Percentiles rank a stretch among this genome's conserved stretches.
phyloP scores from a whole-genome alignment of 2,888 invertebrate genomes.

The Neoaliturus tenellus region DNA sequence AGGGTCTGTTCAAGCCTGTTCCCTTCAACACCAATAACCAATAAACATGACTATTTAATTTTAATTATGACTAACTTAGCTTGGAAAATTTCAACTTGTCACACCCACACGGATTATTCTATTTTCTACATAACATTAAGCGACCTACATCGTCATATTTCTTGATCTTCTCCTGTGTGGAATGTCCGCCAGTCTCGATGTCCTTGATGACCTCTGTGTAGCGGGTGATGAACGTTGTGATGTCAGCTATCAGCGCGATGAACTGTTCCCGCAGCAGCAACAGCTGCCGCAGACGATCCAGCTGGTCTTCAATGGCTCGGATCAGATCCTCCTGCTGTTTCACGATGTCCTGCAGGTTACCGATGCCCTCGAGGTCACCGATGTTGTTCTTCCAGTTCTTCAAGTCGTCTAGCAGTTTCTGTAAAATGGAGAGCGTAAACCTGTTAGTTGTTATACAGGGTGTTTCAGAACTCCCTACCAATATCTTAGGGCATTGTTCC shows the following conservation, averaged over 20 bases:
- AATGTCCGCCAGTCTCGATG: conserved; percentile 89
- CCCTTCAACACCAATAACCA: too few relatives aligned
- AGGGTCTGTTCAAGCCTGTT: too few relatives aligned
- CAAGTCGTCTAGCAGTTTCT: conserved; percentile 83
- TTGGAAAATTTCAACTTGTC: too few relatives aligned
- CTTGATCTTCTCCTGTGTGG: conserved; percentile 90
- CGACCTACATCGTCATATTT: conserved; percentile 83
- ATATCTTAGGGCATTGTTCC: too few relatives aligned
- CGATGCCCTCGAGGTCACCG: conserved; percentile 84
- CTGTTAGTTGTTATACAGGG: too few relatives aligned
- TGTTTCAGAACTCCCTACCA: too few relatives aligned
- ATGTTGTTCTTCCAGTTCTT: conserved; percentile 80
- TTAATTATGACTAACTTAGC: too few relatives aligned
- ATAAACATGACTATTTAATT: too few relatives aligned
- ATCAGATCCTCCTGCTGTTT: conserved; percentile 91
- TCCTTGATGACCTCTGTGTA: conserved; percentile 90
- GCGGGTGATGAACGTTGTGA: conserved; percentile 90
- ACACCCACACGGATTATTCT: too few relatives aligned
- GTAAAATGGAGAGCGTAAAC: conserved; percentile 15
- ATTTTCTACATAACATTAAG: too few relatives aligned
- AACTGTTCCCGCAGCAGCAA: conserved; percentile 91
- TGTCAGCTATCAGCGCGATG: conserved; percentile 89
- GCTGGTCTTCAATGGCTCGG: conserved; percentile 89
- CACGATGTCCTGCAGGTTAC: conserved; percentile 83
- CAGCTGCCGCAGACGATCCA: conserved; percentile 86